phyloP scores from a whole-genome alignment of 2,797 vertebrate species.

The Atherinosoma microstoma region DNA sequence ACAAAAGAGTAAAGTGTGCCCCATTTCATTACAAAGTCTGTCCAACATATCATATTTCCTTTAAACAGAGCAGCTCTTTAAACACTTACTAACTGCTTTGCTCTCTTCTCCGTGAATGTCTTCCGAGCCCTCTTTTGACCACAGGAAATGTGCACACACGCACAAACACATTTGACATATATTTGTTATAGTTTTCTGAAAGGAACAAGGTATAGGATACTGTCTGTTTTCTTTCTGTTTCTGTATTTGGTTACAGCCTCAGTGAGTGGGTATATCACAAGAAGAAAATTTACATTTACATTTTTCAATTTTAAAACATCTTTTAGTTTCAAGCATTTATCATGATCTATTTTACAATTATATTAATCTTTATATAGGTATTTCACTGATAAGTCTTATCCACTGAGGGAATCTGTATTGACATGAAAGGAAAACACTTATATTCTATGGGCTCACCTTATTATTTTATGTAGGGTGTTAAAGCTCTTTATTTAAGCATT shows the following conservation, averaged over 20 bases:
- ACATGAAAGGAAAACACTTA: background rate
- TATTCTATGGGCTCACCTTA: background rate
- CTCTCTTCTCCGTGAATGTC: conserved; percentile 23
- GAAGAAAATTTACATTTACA: background rate
- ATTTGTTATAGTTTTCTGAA: background rate
- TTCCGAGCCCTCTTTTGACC: background rate
- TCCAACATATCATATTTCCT: conserved; percentile 44
- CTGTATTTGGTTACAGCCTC: background rate
- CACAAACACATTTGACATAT: background rate
- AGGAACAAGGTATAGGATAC: background rate
- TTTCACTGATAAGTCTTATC: background rate
- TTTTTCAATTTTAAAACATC: background rate
- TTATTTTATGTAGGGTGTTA: background rate
- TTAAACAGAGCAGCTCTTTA: conserved; percentile 28
- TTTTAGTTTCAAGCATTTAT: no score
- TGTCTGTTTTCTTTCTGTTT: background rate
- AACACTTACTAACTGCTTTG: conserved; percentile 35
- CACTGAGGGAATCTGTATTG: background rate
- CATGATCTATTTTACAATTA: background rate
- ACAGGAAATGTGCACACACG: background rate
- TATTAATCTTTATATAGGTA: background rate
- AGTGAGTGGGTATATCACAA: background rate
- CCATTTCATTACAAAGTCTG: conserved; percentile 2
- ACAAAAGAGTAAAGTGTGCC: conserved; percentile 49
- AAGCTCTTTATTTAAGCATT: background rate